phyloP scores from a whole-genome alignment of 2,888 invertebrate genomes.

The Altica lythri region DNA sequence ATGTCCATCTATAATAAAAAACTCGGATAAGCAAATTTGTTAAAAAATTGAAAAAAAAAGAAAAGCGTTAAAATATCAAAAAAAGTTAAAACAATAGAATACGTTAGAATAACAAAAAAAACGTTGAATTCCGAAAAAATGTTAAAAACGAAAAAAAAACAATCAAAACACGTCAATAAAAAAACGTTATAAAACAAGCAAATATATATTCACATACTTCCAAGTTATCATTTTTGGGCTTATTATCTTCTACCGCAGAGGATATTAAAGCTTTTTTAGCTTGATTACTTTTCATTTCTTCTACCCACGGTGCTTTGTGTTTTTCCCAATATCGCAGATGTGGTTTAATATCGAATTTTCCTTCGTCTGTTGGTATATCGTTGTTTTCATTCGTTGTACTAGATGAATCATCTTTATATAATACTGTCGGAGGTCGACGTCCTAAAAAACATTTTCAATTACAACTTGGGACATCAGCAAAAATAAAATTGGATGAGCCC shows the following conservation, averaged over 20 bases:
- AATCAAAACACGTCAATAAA: too few species aligned
- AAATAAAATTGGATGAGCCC: not conserved
- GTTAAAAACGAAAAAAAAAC: too few species aligned
- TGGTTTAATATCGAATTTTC: slow-evolving; percentile 58
- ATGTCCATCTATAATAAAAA: not conserved
- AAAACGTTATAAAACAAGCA: too few species aligned
- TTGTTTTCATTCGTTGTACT: too few species aligned
- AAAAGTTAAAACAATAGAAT: too few species aligned
- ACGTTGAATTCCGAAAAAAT: too few species aligned
- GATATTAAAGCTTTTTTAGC: slow-evolving; percentile 65
- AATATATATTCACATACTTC: too few species aligned
- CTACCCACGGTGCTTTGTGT: slow-evolving; percentile 79
- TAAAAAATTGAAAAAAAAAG: too few species aligned
- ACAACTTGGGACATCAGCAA: not conserved
- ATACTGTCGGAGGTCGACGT: slow-evolving; percentile 66
- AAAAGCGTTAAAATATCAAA: too few species aligned
- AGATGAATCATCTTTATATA: slow-evolving; percentile 52
- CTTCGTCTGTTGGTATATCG: slow-evolving; percentile 45
- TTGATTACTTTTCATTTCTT: slow-evolving; percentile 79
- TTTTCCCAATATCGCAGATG: slow-evolving; percentile 74
- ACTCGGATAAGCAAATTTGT: too few species aligned
- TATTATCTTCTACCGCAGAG: slow-evolving; percentile 47
- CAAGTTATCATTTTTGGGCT: slow-evolving; percentile 37
- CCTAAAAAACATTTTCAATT: slow-evolving; percentile 41
- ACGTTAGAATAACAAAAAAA: too few species aligned